Base-by-base conservation (phyloP, 2,797 vertebrate species). In the Tiaroga cobitis region DNA sequence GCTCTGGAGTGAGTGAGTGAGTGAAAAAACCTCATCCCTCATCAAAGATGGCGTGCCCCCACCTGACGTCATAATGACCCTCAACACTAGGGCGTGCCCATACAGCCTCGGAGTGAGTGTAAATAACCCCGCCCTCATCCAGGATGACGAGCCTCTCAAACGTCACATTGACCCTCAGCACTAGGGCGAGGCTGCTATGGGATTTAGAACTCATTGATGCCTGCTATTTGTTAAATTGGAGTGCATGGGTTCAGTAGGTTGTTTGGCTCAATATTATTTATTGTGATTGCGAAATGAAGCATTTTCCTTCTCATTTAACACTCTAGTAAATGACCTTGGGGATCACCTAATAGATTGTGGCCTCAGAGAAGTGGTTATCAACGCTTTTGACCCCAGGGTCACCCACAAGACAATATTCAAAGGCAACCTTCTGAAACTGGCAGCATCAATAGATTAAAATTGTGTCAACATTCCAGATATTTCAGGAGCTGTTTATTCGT, bases 91-190 rank as follows among this genome's bases (percentile, higher is more conserved):
- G 87, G 87, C 73, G 87, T 81, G 85, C 39, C 65, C 67, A 59
- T 37, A 74, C 39, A 32, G 16, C 26, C 59, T 93, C 91, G 95
- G 96, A 91, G 95, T 49, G 54, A 46, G 29, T 74, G 76, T 68
- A 21, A 80, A 72, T 65, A 78, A 59, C 32, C 68, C 21, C 68
- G 84, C 87, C 84, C 77, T 80, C 68, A 32, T 39, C 37, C 81
- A 67, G 85, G 56, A 85, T 83, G 87, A 77, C 63, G 16, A 61
- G 54, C 18, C 26, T 15, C n/a, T 77, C 41, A 68, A 67, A 73
- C 87, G 79, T 84, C 81, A 82, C 18, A 43, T 43, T 74, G 49
- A 70, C 29, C 51, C 77, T 70, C 34, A 82, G 39, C 61, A 39
- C 59, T 46, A 72, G 78, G 85, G 78, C 46, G 67, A 46, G 79